Evolutionary conservation across 2,113 vertebrate species (phyloP).

Genomic region (Brachyistius frenatus): DNA sequence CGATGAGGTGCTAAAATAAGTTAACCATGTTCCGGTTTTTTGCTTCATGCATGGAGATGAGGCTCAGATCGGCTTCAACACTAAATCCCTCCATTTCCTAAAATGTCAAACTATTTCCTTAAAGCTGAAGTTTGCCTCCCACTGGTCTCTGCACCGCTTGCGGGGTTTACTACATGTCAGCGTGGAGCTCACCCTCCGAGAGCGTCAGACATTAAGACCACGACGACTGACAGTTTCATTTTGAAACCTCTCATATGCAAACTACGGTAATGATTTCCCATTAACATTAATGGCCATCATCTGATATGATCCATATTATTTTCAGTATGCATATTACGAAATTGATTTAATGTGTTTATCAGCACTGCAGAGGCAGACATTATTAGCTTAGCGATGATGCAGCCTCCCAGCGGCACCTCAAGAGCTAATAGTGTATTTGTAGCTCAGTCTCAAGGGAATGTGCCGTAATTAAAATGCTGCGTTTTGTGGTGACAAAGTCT

Average conservation of each 20-base stretch:
- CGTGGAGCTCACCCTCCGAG: slow-evolving; percentile 12
- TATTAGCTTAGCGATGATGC: slow-evolving; percentile 69
- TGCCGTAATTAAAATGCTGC: slow-evolving; percentile 75
- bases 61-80: too few species aligned
- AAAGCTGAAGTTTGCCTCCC: too few species aligned
- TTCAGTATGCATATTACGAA: slow-evolving; percentile 59
- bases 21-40: too few species aligned
- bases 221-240: slow-evolving; percentile 48
- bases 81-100: too few species aligned
- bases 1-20: neutral
- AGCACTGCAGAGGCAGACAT: slow-evolving; percentile 58
- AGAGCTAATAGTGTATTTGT: slow-evolving; percentile 60
- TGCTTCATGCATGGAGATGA: too few species aligned
- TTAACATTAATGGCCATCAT: slow-evolving; percentile 64
- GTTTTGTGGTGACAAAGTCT: slow-evolving; percentile 66
- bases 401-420: slow-evolving; percentile 42
- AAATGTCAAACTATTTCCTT: too few species aligned
- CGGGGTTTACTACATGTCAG: neutral
- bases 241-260: slow-evolving; percentile 53
- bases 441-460: slow-evolving; percentile 50
- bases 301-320: slow-evolving; percentile 67
- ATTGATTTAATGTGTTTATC: slow-evolving; percentile 68
- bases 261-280: slow-evolving; percentile 54
- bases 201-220: slow-evolving; percentile 22
- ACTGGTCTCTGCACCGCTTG: neutral